Evolutionary conservation across 2,797 vertebrate species (phyloP).

Genomic region (Rachycentron canadum): DNA sequence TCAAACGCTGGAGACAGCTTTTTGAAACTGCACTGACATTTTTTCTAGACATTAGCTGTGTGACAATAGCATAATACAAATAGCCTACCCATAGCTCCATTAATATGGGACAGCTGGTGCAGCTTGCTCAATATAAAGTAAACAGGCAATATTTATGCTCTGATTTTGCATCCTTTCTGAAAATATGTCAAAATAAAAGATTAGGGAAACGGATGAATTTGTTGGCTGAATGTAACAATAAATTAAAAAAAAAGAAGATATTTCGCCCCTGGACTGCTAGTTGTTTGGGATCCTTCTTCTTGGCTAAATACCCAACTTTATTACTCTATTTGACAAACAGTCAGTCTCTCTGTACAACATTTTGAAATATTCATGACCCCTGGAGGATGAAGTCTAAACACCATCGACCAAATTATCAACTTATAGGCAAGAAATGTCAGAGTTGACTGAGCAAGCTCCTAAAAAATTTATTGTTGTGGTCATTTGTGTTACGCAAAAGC

Average conservation of each 20-base stretch:
- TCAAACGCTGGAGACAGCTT: no score
- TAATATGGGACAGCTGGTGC: not conserved
- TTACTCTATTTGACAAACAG: not conserved
- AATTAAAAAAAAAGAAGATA: not conserved
- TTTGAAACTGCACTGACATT: no score
- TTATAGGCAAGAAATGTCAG: slow-evolving; percentile 3
- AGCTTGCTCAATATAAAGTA: not conserved
- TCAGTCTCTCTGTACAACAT: not conserved
- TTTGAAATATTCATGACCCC: not conserved
- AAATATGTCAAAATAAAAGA: no score
- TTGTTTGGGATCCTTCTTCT: no score
- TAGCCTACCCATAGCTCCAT: no score
- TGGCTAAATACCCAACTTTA: no score
- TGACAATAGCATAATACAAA: no score
- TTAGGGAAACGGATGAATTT: no score
- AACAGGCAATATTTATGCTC: no score
- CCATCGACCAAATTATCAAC: not conserved
- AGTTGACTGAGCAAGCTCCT: not conserved
- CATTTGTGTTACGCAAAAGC: not conserved
- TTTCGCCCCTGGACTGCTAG: not conserved
- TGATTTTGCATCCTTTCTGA: not conserved
- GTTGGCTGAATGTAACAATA: not conserved
- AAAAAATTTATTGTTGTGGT: not conserved
- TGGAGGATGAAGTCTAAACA: not conserved
- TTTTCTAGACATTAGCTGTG: no score